Conservation (phyloP, 2,888 invertebrate species). For the Drosophila subsilvestris region DNA sequence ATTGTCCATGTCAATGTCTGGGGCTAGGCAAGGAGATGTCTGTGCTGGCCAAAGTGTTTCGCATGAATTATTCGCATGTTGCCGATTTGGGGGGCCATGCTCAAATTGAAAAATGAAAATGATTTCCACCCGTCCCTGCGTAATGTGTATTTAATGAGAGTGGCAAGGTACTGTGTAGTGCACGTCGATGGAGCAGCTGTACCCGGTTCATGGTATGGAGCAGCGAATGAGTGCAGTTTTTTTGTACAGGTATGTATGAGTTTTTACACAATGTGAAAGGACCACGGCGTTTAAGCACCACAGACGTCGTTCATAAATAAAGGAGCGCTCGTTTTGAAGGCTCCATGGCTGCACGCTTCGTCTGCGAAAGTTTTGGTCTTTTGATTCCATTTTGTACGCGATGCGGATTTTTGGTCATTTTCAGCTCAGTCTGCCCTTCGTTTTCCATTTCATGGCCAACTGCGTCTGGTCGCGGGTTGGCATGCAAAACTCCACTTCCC, state of each 20-base stretch:
- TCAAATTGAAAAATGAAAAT: conserved; percentile 19
- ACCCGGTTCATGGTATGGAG: neutral
- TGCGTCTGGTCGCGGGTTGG: conserved; percentile 28
- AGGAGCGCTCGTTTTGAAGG: conserved; percentile 30
- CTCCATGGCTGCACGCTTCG: conserved; percentile 45
- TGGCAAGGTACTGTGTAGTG: neutral
- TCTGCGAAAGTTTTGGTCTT: conserved; percentile 44
- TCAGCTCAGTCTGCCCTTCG: conserved; percentile 62
- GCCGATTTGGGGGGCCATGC: conserved; percentile 30
- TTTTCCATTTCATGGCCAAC: conserved; percentile 71
- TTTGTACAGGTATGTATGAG: neutral
- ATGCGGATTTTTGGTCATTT: conserved; percentile 56
- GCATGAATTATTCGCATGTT: conserved; percentile 47
- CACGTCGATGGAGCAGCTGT: conserved; percentile 1
- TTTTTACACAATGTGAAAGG: conserved; percentile 13
- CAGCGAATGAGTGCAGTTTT: no score
- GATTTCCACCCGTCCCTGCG: conserved; percentile 23
- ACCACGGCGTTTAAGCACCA: conserved; percentile 29
- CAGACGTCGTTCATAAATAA: conserved; percentile 49
- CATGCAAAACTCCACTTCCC: conserved; percentile 47
- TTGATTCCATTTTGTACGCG: conserved; percentile 36
- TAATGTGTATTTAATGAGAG: conserved; percentile 32
- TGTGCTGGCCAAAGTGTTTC: conserved; percentile 25
- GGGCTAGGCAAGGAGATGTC: conserved; percentile 1
- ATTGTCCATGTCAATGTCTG: conserved; percentile 7